Conservation (phyloP, 92 coral and sea anemone genomes). For the Porites evermanni region DNA sequence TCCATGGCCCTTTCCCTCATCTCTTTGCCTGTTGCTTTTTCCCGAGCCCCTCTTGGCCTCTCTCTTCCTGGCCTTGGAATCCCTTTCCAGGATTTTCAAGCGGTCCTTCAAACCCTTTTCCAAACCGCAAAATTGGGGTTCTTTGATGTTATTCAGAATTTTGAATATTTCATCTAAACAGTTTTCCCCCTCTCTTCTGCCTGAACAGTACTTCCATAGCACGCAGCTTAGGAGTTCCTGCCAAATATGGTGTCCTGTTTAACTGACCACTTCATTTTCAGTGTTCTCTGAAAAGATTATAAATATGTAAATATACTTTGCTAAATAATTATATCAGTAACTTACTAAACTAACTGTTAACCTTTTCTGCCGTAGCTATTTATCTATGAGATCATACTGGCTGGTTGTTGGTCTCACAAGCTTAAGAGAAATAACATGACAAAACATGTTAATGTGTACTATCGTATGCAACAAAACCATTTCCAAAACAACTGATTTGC, state of each 20-base stretch:
- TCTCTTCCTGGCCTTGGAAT: slow-evolving; percentile 31
- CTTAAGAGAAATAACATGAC: no score
- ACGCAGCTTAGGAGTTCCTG: neutral
- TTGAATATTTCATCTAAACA: no score
- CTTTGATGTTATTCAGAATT: slow-evolving; percentile 40
- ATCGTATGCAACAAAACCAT: no score
- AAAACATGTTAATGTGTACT: no score
- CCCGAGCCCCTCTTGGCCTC: slow-evolving; percentile 37
- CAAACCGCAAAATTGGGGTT: slow-evolving; percentile 31
- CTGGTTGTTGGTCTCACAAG: no score
- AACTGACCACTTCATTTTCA: slow-evolving; percentile 6
- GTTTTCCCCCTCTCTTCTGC: slow-evolving; percentile 10
- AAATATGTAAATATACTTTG: neutral
- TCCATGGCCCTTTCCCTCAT: no score
- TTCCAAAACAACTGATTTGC: no score
- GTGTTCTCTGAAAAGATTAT: neutral
- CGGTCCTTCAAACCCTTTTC: slow-evolving; percentile 12
- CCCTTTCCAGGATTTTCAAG: slow-evolving; percentile 32
- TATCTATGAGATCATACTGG: no score
- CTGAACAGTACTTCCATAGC: slow-evolving; percentile 41
- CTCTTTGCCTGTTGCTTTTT: neutral
- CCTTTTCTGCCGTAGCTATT: neutral
- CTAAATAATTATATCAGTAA: no score
- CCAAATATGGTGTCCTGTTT: slow-evolving; percentile 14
- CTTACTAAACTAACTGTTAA: neutral